phyloP scores from a whole-genome alignment of 2,888 invertebrate genomes.

The Sturmia bella region DNA sequence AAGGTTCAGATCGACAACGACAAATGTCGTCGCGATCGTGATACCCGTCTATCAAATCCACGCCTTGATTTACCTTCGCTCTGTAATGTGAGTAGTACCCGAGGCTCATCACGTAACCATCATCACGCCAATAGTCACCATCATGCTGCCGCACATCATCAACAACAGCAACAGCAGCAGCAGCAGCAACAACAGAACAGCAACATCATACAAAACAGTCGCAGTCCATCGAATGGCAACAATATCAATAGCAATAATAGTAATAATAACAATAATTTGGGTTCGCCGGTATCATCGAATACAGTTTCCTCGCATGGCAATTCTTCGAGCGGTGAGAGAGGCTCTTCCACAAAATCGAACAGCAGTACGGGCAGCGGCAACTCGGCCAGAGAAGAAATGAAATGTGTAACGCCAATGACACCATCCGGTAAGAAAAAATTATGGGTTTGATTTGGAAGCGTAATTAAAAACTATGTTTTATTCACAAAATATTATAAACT shows the following conservation, averaged over 20 bases:
- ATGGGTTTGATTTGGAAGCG: too few relatives aligned
- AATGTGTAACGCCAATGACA: constrained; percentile 81
- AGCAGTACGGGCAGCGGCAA: constrained; percentile 80
- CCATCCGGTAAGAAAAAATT: constrained; percentile 77
- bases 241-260: constrained; percentile 69
- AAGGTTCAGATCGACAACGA: constrained; percentile 82
- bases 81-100: constrained; percentile 74
- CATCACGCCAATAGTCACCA: constrained; percentile 75
- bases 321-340: constrained; percentile 75
- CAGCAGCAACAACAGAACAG: constrained; percentile 55
- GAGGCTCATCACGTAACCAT: constrained; percentile 75
- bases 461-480: too few relatives aligned
- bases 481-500: too few relatives aligned
- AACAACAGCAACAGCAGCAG: constrained; percentile 52
- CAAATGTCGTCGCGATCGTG: constrained; percentile 82
- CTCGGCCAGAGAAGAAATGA: constrained; percentile 78
- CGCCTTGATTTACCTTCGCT: constrained; percentile 80
- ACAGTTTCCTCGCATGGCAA: constrained; percentile 80
- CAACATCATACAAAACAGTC: constrained; percentile 52
- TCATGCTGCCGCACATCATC: constrained; percentile 67
- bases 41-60: constrained; percentile 76
- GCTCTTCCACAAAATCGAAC: constrained; percentile 80
- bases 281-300: constrained; percentile 79
- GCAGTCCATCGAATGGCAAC: constrained; percentile 68
- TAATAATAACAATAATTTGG: constrained; percentile 77